Evolutionary conservation across 2,113 vertebrate species (phyloP).

Genomic region (Poeciliopsis turrubarensis): DNA sequence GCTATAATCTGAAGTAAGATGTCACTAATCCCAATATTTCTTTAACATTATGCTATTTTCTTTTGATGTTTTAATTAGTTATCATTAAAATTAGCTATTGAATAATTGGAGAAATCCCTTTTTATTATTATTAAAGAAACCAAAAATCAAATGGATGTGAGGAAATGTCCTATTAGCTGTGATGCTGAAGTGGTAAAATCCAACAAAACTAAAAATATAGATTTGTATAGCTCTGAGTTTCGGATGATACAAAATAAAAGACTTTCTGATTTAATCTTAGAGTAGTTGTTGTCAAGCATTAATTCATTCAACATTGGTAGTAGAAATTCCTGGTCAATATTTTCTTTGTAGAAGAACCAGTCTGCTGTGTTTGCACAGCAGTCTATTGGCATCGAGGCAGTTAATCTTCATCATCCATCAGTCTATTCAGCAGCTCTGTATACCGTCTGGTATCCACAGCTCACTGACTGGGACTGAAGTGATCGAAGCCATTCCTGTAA

Average conservation of each 20-base stretch:
- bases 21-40: neutral
- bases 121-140: no score
- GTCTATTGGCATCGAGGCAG: neutral
- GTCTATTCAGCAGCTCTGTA: neutral
- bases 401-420: slow-evolving; percentile 6
- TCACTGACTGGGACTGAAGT: neutral
- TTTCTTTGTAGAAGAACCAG: neutral
- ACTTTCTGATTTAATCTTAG: neutral
- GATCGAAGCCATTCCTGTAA: neutral
- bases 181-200: neutral
- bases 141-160: no score
- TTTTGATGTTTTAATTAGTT: no score
- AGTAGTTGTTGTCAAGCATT: neutral
- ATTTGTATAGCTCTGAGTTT: neutral
- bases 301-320: neutral
- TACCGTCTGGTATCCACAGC: neutral
- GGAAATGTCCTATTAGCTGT: neutral
- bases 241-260: neutral
- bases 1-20: no score
- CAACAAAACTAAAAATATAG: neutral
- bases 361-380: slow-evolving; percentile 1
- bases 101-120: no score
- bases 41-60: neutral
- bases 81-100: no score
- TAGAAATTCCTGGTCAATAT: neutral